Conservation (phyloP, 53 echinoderm and acorn worm species). For the Holothuria scabra region DNA sequence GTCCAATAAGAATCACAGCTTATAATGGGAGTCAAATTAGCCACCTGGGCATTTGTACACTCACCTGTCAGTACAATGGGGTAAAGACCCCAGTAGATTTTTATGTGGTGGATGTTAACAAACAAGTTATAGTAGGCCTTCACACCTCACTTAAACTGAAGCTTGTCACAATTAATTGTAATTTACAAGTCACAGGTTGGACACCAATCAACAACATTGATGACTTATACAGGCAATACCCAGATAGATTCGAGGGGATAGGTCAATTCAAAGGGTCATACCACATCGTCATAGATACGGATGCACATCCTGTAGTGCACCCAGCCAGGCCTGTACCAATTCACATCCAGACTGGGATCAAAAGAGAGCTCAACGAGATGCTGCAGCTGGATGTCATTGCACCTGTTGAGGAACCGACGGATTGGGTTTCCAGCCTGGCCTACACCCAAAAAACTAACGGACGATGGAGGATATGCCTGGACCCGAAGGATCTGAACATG, state of each 20-base stretch:
- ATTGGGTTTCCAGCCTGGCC: conserved; percentile 49
- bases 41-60: no score
- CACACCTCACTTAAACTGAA: background rate
- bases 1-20: conserved; percentile 47
- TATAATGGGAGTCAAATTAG: conserved; percentile 54
- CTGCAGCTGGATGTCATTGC: conserved; percentile 27
- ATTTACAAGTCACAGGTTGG: no score
- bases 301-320: conserved; percentile 38
- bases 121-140: conserved; percentile 9
- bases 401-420: conserved; percentile 44
- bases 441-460: conserved; percentile 47
- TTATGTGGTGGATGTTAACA: conserved; percentile 1
- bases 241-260: conserved; percentile 52
- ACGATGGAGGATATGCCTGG: conserved; percentile 60
- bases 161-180: conserved; percentile 5
- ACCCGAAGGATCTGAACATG: conserved; percentile 75
- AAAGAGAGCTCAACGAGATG: conserved; percentile 57
- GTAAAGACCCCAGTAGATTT: background rate
- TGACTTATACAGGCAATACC: conserved; percentile 19
- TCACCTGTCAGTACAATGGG: background rate
- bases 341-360: conserved; percentile 47
- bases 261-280: conserved; percentile 38
- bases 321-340: conserved; percentile 41
- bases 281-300: background rate
- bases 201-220: conserved; percentile 18